phyloP scores from a whole-genome alignment of 2,113 vertebrate genomes.

The Anolis sagrei region DNA sequence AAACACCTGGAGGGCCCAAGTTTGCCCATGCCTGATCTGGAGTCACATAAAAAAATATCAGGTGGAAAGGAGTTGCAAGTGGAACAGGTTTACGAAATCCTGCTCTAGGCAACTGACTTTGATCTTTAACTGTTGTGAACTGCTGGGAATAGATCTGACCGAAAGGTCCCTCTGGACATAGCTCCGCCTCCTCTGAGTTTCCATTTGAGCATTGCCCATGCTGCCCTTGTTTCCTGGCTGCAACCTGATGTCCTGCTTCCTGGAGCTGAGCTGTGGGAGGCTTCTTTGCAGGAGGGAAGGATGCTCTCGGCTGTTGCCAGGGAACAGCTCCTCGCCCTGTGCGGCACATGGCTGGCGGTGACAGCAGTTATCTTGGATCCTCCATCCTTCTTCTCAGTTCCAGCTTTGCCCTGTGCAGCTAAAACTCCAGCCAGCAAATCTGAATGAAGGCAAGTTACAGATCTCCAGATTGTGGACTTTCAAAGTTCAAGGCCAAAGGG shows the following conservation, averaged over 20 bases:
- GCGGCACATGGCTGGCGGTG: constrained; percentile 67
- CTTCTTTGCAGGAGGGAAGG: constrained; percentile 60
- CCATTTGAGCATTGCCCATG: not conserved
- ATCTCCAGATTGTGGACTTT: not conserved
- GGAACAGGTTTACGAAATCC: too few relatives aligned
- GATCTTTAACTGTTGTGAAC: not conserved
- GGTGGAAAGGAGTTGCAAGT: too few relatives aligned
- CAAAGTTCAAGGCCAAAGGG: not conserved
- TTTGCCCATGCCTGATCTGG: too few relatives aligned
- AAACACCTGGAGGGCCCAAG: too few relatives aligned
- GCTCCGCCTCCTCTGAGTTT: not conserved
- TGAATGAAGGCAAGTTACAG: not conserved
- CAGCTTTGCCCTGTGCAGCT: constrained; percentile 1
- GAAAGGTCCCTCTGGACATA: not conserved
- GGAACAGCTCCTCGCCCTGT: constrained; percentile 70
- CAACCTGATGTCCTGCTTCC: constrained; percentile 22
- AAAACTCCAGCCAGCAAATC: not conserved
- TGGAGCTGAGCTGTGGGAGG: constrained; percentile 42
- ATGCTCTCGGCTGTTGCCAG: constrained; percentile 71
- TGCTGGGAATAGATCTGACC: not conserved
- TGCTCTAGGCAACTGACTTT: not conserved
- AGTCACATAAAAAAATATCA: too few relatives aligned
- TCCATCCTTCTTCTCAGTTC: constrained; percentile 2
- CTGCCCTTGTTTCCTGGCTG: not conserved
- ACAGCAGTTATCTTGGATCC: constrained; percentile 48